These are phyloP conservation scores for Parasteatoda tepidariorum DNA, from an alignment of 1,140 invertebrate genomes.

Conservation along the genomic window DNA sequence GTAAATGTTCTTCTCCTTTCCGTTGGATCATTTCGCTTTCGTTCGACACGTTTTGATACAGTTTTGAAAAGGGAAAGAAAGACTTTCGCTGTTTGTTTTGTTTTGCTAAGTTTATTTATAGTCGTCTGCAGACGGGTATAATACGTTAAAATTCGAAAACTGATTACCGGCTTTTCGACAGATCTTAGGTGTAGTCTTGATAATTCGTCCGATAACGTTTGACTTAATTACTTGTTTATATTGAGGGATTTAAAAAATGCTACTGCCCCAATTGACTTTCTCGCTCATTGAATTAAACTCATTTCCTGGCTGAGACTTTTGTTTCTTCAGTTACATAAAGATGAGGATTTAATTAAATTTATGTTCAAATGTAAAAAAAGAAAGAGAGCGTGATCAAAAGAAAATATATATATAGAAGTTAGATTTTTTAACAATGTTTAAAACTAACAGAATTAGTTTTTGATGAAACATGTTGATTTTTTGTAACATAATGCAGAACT, in stretches of 20 bases:
- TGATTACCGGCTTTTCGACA: not conserved
- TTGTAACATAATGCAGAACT: no score
- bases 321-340: no score
- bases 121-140: slow-evolving; percentile 10
- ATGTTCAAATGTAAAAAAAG: no score
- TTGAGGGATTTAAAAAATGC: not conserved
- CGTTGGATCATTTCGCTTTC: slow-evolving; percentile 48
- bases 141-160: slow-evolving; percentile 10
- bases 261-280: no score
- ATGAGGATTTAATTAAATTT: no score
- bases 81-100: slow-evolving; percentile 33
- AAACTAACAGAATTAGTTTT: no score
- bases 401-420: no score
- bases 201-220: not conserved
- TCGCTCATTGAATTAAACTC: no score
- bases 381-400: no score
- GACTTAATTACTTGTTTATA: slow-evolving; percentile 18
- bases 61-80: slow-evolving; percentile 6
- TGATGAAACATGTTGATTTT: no score
- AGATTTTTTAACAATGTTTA: no score
- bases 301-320: no score
- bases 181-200: not conserved
- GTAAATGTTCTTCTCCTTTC: slow-evolving; percentile 13
- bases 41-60: slow-evolving; percentile 55
- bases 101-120: slow-evolving; percentile 49